These are phyloP conservation scores for Taurulus bubalis DNA, from an alignment of 2,113 vertebrate genomes.

Conservation along the genomic window DNA sequence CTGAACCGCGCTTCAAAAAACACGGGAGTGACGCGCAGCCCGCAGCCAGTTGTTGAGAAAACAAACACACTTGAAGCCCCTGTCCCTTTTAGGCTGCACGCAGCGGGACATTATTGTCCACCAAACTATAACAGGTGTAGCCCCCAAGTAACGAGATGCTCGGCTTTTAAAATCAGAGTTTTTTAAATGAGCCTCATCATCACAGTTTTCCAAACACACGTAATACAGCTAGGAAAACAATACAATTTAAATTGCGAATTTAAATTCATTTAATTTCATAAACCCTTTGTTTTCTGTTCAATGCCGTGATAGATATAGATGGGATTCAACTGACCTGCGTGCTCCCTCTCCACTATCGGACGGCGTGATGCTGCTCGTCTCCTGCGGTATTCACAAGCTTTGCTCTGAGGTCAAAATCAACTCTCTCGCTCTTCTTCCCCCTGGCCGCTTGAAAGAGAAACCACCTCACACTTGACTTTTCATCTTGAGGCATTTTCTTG, in stretches of 20 bases:
- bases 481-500: constrained; percentile 36
- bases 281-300: not conserved
- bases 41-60: constrained; percentile 74
- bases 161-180: not conserved
- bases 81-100: constrained; percentile 22
- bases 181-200: not conserved
- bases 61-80: constrained; percentile 71
- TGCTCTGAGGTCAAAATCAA: constrained; percentile 7
- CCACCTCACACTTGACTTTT: constrained; percentile 23
- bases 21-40: constrained; percentile 76
- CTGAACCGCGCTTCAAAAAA: constrained; percentile 78
- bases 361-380: constrained; percentile 31
- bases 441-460: constrained; percentile 7
- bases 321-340: constrained; percentile 45
- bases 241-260: not conserved
- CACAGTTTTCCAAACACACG: not conserved
- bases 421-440: not conserved
- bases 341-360: constrained; percentile 31
- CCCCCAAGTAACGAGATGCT: not conserved
- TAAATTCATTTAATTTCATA: not conserved
- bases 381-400: not conserved
- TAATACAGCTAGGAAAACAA: not conserved
- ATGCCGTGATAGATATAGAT: not conserved
- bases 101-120: constrained; percentile 22
- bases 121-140: not conserved